Percentiles rank a stretch among this genome's conserved stretches.
Conservation (phyloP, 2,888 invertebrate species). For the Eristalis tenax region DNA sequence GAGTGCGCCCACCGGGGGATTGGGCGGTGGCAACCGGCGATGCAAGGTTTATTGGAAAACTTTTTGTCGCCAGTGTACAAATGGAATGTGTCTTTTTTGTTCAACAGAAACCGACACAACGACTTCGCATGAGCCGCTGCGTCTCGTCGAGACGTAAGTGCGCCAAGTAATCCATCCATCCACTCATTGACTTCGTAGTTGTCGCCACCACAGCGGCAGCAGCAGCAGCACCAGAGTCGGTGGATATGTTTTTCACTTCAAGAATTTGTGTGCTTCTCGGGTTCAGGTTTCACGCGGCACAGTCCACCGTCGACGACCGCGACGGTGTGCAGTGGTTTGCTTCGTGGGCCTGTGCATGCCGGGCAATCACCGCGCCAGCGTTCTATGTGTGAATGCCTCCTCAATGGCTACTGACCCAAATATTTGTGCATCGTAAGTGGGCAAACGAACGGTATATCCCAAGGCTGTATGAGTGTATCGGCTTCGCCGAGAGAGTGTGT, state of each 20-base stretch:
- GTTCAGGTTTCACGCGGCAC: conserved; percentile 29
- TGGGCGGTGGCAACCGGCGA: background rate
- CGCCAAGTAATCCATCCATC: conserved; percentile 59
- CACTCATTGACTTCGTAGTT: conserved; percentile 3
- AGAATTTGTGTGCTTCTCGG: conserved; percentile 38
- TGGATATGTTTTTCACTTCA: conserved; percentile 54
- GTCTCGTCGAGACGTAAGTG: conserved; percentile 44
- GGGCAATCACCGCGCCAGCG: conserved; percentile 37
- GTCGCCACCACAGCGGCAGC: conserved; percentile 34
- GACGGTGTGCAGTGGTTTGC: background rate
- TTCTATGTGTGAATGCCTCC: conserved; percentile 57
- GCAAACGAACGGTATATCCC: conserved; percentile 63
- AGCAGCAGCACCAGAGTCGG: conserved; percentile 30
- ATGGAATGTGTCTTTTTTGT: background rate
- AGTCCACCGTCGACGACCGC: background rate
- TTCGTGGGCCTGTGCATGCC: conserved; percentile 48
- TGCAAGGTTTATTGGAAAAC: background rate
- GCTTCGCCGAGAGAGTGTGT: background rate
- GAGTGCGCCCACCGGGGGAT: background rate
- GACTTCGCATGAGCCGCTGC: conserved; percentile 40
- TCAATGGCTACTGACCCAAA: conserved; percentile 71
- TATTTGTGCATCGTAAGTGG: conserved; percentile 71
- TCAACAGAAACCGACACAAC: conserved; percentile 1
- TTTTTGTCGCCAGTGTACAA: conserved; percentile 1
- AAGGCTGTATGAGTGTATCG: conserved; percentile 7